phyloP scores from a whole-genome alignment of 2,113 vertebrate genomes.

The Callipepla squamata region DNA sequence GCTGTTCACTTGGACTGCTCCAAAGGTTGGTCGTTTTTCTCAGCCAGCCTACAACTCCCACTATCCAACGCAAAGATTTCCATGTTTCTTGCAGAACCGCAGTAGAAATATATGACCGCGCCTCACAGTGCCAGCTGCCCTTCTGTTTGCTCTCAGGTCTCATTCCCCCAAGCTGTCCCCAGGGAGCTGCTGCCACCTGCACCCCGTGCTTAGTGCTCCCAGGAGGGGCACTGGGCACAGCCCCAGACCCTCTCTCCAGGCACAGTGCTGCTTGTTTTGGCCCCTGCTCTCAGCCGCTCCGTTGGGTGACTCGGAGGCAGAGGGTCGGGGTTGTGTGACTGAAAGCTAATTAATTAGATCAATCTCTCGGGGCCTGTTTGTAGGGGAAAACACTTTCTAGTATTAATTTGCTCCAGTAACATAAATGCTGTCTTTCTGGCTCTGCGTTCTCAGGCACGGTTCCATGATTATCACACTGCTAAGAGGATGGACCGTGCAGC shows the following conservation, averaged over 20 bases:
- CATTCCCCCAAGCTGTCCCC: not conserved
- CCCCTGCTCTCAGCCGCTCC: not conserved
- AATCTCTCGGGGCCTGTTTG: conserved; percentile 26
- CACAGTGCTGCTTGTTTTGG: rapidly evolving
- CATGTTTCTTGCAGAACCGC: not conserved
- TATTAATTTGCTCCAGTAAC: conserved; percentile 6
- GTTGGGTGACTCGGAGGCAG: not conserved
- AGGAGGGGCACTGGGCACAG: not conserved
- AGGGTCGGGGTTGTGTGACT: not conserved
- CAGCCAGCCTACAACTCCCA: not conserved
- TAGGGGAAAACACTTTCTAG: not conserved
- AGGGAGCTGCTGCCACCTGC: conserved; percentile 15
- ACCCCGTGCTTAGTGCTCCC: not conserved
- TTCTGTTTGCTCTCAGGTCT: not conserved
- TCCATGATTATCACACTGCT: not conserved
- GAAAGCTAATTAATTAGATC: conserved; percentile 40
- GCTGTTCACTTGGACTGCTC: rapidly evolving
- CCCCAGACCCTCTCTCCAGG: not conserved
- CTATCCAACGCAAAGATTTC: not conserved
- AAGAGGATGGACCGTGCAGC: not conserved
- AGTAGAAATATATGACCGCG: not conserved
- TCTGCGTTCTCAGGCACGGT: not conserved
- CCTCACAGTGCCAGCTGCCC: not conserved
- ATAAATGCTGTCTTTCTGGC: not conserved
- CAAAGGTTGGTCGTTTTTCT: not conserved